Evolutionary conservation across 2,797 vertebrate species (phyloP).

Genomic region (Schizopygopsis malacanthus): DNA sequence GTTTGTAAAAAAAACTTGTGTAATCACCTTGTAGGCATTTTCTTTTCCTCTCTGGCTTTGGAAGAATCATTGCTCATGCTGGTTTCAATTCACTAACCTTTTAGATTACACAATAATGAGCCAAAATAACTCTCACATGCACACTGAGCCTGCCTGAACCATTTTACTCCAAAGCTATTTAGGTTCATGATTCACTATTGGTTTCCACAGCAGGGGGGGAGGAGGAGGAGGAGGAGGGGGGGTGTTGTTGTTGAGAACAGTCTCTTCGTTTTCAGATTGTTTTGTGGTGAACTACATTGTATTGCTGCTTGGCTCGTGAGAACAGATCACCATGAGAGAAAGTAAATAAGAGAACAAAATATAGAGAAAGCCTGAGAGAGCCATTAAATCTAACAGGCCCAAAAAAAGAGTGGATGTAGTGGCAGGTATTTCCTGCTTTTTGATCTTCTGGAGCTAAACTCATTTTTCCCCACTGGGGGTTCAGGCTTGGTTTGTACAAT

Average conservation of each 20-base stretch:
- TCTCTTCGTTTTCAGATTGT: constrained; percentile 15
- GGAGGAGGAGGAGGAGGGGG: background rate
- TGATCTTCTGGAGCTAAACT: constrained; percentile 73
- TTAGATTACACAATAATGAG: constrained; percentile 77
- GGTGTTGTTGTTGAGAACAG: constrained; percentile 44
- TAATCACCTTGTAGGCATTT: constrained; percentile 57
- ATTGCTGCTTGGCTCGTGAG: constrained; percentile 65
- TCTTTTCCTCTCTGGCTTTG: constrained; percentile 64
- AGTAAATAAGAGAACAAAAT: constrained; percentile 55
- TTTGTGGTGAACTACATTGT: constrained; percentile 40
- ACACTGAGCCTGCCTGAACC: constrained; percentile 69
- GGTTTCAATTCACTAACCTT: constrained; percentile 79
- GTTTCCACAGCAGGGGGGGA: constrained; percentile 67
- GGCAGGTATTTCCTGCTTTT: constrained; percentile 81
- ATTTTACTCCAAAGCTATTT: constrained; percentile 71
- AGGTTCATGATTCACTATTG: constrained; percentile 72
- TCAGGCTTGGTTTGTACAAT: constrained; percentile 66
- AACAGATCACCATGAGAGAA: constrained; percentile 57
- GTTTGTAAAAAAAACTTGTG: constrained; percentile 69
- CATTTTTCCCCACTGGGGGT: constrained; percentile 71
- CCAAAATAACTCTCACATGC: constrained; percentile 78
- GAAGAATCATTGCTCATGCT: constrained; percentile 67
- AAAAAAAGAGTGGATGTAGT: constrained; percentile 60
- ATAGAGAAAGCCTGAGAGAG: constrained; percentile 66
- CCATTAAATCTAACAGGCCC: constrained; percentile 73